Conservation (phyloP, 2,113 vertebrate genomes). For the Ictidomys tridecemlineatus region DNA sequence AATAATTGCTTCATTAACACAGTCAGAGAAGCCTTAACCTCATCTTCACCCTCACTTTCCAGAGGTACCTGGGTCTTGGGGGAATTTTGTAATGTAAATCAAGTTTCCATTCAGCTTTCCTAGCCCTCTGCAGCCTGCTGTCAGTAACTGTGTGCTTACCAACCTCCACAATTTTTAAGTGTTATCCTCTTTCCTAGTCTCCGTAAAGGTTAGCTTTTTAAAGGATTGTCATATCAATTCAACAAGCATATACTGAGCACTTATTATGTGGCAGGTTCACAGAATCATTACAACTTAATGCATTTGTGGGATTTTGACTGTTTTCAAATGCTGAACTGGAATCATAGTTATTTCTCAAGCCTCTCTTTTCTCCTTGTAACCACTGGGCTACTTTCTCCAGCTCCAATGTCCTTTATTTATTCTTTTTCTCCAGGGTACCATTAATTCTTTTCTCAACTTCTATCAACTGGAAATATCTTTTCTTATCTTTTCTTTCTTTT, state of each 20-base stretch:
- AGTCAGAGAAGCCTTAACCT: conserved; percentile 62
- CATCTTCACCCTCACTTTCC: conserved; percentile 58
- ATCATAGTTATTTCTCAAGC: not conserved
- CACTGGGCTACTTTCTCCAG: conserved; percentile 40
- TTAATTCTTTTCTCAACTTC: conserved; percentile 30
- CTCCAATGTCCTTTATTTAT: not conserved
- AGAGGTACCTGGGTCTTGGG: conserved; percentile 56
- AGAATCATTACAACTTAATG: not conserved
- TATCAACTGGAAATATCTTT: conserved; percentile 39
- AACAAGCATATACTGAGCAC: conserved; percentile 7
- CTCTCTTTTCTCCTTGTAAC: not conserved
- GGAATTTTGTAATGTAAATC: conserved; percentile 66
- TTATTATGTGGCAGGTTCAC: conserved; percentile 3
- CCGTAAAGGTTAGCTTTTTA: conserved; percentile 36
- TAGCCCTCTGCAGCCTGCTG: not conserved
- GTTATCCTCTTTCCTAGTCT: not conserved
- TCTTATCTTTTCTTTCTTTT: conserved; percentile 28
- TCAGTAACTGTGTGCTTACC: not conserved
- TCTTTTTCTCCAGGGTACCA: conserved; percentile 28
- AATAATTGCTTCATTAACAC: conserved; percentile 75
- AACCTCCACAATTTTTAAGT: not conserved
- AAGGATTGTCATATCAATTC: conserved; percentile 52
- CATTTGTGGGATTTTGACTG: not conserved
- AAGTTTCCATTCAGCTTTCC: conserved; percentile 49
- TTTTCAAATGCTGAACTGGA: conserved; percentile 42